Evolutionary conservation across 2,113 vertebrate species (phyloP).

Genomic region (Pipa parva): DNA sequence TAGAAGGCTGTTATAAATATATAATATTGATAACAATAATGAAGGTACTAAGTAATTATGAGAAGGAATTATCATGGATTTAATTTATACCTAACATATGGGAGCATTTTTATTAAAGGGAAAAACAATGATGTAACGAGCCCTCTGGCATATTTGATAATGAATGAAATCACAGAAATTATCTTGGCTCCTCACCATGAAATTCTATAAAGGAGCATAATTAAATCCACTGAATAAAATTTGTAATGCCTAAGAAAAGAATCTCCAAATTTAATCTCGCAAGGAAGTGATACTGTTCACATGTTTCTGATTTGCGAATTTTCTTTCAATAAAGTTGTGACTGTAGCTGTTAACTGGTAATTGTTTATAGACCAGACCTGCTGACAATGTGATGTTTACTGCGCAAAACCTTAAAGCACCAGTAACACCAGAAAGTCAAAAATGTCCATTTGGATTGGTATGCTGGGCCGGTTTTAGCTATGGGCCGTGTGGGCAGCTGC

Average conservation of each 20-base stretch:
- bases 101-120: too few species aligned
- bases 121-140: too few species aligned
- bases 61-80: too few species aligned
- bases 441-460: too few species aligned
- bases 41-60: too few species aligned
- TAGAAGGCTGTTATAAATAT: too few species aligned
- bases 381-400: background rate
- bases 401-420: background rate
- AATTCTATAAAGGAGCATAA: background rate
- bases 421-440: background rate
- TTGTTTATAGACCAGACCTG: background rate
- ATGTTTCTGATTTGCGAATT: background rate
- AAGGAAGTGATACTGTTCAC: background rate
- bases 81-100: too few species aligned
- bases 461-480: too few species aligned
- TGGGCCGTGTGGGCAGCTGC: too few species aligned
- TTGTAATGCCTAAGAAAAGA: background rate
- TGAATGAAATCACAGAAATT: background rate
- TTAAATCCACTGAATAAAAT: background rate
- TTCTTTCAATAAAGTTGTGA: background rate
- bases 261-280: background rate
- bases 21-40: too few species aligned
- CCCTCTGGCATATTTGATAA: too few species aligned
- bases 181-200: background rate
- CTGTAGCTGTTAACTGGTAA: conserved; percentile 11